These are phyloP conservation scores for Cephus pygmeus DNA, from an alignment of 2,888 invertebrate genomes.

Conservation along the genomic window DNA sequence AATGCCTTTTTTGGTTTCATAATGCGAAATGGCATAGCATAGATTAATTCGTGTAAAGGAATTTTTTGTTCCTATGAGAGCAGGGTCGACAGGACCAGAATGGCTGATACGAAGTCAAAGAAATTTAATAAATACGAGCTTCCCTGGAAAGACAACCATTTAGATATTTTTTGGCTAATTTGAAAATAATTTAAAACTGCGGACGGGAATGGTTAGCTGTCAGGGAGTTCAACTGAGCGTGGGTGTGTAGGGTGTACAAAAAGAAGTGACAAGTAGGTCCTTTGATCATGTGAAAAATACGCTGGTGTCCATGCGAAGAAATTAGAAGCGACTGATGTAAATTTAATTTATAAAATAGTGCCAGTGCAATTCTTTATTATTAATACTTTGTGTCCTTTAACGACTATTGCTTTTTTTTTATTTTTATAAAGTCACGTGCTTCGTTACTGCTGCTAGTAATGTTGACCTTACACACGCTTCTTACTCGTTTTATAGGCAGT, in stretches of 20 bases:
- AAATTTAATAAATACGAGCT: constrained; percentile 46
- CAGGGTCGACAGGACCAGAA: background rate
- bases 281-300: background rate
- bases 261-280: background rate
- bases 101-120: constrained; percentile 26
- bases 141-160: constrained; percentile 10
- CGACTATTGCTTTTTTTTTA: background rate
- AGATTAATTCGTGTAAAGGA: background rate
- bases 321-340: background rate
- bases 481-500: no score
- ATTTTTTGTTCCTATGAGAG: background rate
- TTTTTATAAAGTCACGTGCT: no score
- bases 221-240: background rate
- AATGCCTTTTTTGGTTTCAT: background rate
- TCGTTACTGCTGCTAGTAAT: no score
- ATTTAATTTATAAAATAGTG: background rate
- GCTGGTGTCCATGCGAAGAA: background rate
- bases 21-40: background rate
- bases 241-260: background rate
- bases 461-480: no score
- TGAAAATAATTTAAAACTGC: constrained; percentile 37
- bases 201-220: background rate
- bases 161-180: constrained; percentile 40
- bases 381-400: background rate
- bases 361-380: background rate